Evolutionary conservation across 2,113 vertebrate genomes (phyloP).

Genomic region (Cromileptes altivelis): DNA sequence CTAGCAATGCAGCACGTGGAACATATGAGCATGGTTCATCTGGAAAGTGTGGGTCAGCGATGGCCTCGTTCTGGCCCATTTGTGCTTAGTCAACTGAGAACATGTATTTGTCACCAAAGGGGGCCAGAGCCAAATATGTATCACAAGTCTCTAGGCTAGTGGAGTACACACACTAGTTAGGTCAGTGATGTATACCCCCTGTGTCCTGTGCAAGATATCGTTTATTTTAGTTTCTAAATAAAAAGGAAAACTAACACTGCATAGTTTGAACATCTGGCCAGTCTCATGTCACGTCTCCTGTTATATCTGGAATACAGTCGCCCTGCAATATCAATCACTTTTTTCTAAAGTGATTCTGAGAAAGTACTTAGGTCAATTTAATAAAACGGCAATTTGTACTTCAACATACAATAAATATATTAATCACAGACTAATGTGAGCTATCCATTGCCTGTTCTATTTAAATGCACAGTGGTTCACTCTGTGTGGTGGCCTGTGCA

Average conservation of each 20-base stretch:
- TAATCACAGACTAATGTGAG: conserved; percentile 17
- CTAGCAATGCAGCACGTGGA: conserved; percentile 39
- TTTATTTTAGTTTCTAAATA: not conserved
- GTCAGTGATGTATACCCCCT: conserved; percentile 2
- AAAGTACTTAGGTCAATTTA: not conserved
- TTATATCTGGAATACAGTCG: not conserved
- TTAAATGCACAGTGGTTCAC: not conserved
- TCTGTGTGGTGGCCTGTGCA: conserved; percentile 13
- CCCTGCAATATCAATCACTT: not conserved
- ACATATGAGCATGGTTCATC: conserved; percentile 51
- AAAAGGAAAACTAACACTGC: not conserved
- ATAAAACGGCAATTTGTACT: not conserved
- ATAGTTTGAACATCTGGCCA: not conserved
- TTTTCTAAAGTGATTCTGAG: not conserved
- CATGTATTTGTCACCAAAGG: conserved; percentile 51
- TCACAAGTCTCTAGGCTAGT: conserved; percentile 6
- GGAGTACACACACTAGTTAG: conserved; percentile 6
- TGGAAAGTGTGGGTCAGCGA: conserved; percentile 50
- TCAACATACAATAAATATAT: conserved; percentile 14
- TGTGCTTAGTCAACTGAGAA: conserved; percentile 44
- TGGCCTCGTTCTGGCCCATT: conserved; percentile 57
- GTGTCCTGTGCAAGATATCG: not conserved
- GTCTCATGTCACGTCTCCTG: not conserved
- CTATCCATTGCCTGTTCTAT: not conserved
- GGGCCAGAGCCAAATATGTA: conserved; percentile 30